phyloP scores from a whole-genome alignment of 2,113 vertebrate species.

The Cochlearius cochlearius region DNA sequence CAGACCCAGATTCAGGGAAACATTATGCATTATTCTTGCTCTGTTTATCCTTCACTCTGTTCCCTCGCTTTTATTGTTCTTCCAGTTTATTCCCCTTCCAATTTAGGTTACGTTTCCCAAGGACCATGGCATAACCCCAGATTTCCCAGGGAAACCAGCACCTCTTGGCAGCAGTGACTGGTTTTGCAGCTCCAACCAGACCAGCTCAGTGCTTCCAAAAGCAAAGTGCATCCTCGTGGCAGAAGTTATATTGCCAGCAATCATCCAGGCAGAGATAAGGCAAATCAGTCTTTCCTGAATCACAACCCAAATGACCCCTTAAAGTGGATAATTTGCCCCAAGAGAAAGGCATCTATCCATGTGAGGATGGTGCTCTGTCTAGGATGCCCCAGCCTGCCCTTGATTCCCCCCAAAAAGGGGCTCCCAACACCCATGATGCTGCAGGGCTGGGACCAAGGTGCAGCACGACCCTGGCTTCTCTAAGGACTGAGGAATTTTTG shows the following conservation, averaged over 20 bases:
- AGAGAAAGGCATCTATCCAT: not conserved
- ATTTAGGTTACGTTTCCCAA: not conserved
- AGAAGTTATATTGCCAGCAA: not conserved
- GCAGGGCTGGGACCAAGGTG: not conserved
- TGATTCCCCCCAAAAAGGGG: not conserved
- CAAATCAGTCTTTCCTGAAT: not conserved
- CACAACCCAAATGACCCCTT: not conserved
- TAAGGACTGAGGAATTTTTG: not conserved
- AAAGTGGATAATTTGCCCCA: not conserved
- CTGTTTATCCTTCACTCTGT: not conserved
- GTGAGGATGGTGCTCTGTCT: not conserved
- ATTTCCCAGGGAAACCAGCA: conserved; percentile 5
- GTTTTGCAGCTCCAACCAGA: not conserved
- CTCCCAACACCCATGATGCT: accelerated
- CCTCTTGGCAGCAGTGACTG: not conserved
- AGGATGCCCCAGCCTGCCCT: not conserved
- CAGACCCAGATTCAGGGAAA: not conserved
- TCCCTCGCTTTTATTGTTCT: not conserved
- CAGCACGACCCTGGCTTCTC: not conserved
- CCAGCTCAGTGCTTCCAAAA: not conserved
- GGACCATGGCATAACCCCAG: not conserved
- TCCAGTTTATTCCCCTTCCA: not conserved
- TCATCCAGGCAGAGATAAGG: not conserved
- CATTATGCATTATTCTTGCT: not conserved
- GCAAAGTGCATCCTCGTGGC: not conserved